Evolutionary conservation across 1,140 invertebrate genomes (phyloP), one percentile per base, ranked within the genome.

Genomic region (Drosophila trapezifrons): DNA sequence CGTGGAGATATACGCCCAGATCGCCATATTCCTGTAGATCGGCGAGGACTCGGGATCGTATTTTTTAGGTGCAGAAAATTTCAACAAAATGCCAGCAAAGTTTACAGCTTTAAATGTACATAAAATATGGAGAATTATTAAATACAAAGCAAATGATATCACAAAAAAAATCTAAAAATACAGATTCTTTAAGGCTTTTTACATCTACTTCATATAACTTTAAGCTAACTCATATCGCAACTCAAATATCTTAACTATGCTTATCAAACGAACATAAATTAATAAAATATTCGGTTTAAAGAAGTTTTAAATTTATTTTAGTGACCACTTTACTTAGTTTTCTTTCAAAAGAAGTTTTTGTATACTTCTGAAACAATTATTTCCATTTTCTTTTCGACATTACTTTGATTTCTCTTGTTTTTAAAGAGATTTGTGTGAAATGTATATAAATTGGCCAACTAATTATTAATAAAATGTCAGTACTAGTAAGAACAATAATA

Each of bases 1-100:
- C 46, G 74, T 92, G 12, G 91, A 92, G 57, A 92, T 92, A 35
- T 92, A 92, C 40, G 91, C 91, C 20, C 91, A 92, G 55, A 32
- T 92, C 27, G 86, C 86, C n/a, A 78, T 92, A 70, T 91, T 92
- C 52, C 71, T 92, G 20, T 92, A 92, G 56, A 65, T 65, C 59
- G 27, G 3, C 32, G 10, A 65, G 9, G n/a, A 37, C 8, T 25
- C 8, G 29, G n/a, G n/a, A n/a, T n/a, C n/a, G n/a, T n/a, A n/a
- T n/a, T n/a, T n/a, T n/a, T n/a, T n/a, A n/a, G n/a, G n/a, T n/a
- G n/a, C n/a, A n/a, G n/a, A n/a, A n/a, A n/a, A n/a, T n/a, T n/a
- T n/a, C n/a, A n/a, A n/a, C n/a, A n/a, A 59, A 46, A 27, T 27
- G 47, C 37, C 37, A 64, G 59, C 63, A 38, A 22, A 22, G 20